Base-by-base conservation (phyloP, 1,140 invertebrate species). In the Nylanderia fulva region DNA sequence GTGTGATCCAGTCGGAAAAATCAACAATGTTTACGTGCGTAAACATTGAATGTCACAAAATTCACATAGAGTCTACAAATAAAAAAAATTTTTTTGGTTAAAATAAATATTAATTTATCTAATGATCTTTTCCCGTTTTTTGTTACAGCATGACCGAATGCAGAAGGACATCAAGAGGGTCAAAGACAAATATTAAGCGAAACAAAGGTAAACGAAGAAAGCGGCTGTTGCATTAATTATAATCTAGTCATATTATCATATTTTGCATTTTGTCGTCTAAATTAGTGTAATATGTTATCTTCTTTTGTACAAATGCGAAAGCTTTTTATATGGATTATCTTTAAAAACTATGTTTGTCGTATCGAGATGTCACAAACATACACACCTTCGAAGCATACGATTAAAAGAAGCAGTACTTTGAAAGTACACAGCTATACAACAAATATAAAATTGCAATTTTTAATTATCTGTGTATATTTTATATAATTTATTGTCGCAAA, bases 231-330 rank as follows among this genome's bases (percentile, higher is more conserved):
- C 80, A 87, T 66, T 69, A 85, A 88, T 90, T 93, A 91, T 93
- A 92, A 93, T 94, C 93, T 94, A 94, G 93, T 94, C 93, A 94
- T 91, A 89, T 76, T 74, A 85, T 1, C n/a, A n/a, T n/a, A n/a
- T 71, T 36, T 71, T 36, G 27, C 52, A 66, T 7, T 66, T 52
- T 77, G 39, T 64, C 52, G 13, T 77, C 42, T 68, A 52, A 76
- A 45, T 58, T 63, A 76, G 24, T 76, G 33, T 42, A 75, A 75
- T 42, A 45, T 7, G 21, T 61, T 29, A 42, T 45, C 5, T n/a
- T 45, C 18, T 48, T 29, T 11, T 63, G 33, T 63, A 63, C 15
- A 61, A 45, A 76, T 42, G 36, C 36, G 6, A 54, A 54, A 56
- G 15, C 39, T 13, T 6, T 54, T 54, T n/a, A 56, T 54, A 52